Base-by-base conservation (phyloP, 2,888 invertebrate species). In the Uropetala carovei region DNA sequence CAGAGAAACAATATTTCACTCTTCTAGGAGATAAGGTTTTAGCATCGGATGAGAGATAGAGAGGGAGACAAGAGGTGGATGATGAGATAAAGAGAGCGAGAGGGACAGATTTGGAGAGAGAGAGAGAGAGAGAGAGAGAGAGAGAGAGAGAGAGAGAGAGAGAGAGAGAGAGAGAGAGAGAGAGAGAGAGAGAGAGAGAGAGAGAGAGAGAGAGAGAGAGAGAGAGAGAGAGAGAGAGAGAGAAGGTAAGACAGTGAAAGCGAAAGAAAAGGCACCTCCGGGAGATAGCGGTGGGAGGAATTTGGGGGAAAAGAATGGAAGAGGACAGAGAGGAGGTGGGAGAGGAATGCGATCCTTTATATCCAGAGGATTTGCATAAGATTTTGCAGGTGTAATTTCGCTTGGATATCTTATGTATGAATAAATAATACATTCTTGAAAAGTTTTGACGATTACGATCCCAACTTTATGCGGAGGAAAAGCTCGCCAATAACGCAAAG, bases 381-480 rank as follows among this genome's bases (percentile, higher is more conserved):
- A 75, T 75, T 75, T 75, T 75, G 75, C 75, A 75, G 75, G 75
- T 75, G 75, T 75, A 75, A 75, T 75, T 75, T 75, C 10, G 75
- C 75, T 43, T 27, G 75, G 75, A 75, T 75, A 27, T 27, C 75
- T 75, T 27, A 13, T 27, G 22, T 75, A 75, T 75, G 75, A 75
- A 75, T 75, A 75, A 75, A 75, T 75, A 75, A 75, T 75, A 75
- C 27, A 27, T 27, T 75, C 75, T 75, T 27, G 75, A 18, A 75
- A 75, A 75, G 75, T 75, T 75, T n/a, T 27, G 18, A 27, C 75
- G 75, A 75, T 75, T 75, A 75, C 22, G 75, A 11, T 3, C 3
- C 75, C 27, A 27, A 75, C 22, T 75, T 75, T 75, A 75, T 75
- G 75, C 27, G 75, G 75, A 22, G 22, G 27, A 75, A 27, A 27